phyloP scores from a whole-genome alignment of 2,113 vertebrate species.

The Phylloscopus trochiloides region DNA sequence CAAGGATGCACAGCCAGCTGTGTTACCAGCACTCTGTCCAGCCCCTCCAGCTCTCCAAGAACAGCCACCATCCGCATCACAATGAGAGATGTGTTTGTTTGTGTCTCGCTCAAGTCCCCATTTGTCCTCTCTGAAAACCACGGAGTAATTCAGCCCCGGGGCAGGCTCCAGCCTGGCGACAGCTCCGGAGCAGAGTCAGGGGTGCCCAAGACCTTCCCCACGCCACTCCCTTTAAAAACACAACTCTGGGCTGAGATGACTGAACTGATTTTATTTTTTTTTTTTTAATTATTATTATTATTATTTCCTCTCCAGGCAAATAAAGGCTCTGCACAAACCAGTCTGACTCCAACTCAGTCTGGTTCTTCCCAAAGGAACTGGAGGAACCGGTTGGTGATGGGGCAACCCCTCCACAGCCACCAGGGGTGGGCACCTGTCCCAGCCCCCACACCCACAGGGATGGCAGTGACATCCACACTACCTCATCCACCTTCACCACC shows the following conservation, averaged over 20 bases:
- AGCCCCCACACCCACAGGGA: neutral
- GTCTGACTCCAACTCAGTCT: neutral
- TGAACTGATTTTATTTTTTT: neutral
- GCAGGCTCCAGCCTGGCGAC: neutral
- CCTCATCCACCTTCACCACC: neutral
- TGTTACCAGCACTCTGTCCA: rapidly evolving
- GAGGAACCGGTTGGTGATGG: conserved; percentile 8
- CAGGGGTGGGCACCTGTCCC: neutral
- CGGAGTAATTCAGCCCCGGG: neutral
- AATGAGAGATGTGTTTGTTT: neutral
- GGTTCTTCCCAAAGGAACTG: neutral
- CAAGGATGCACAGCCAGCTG: rapidly evolving
- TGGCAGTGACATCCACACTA: neutral
- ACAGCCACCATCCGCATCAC: neutral
- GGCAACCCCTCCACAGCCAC: neutral
- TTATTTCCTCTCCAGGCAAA: neutral
- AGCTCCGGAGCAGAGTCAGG: neutral
- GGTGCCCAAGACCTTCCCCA: neutral
- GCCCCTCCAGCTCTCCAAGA: neutral
- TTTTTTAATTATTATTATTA: neutral
- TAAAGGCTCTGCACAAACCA: conserved; percentile 7
- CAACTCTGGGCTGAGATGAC: neutral
- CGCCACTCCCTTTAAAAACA: neutral
- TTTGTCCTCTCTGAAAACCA: neutral
- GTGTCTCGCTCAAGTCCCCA: rapidly evolving